Percentiles rank a stretch among this genome's conserved stretches.
phyloP scores from a whole-genome alignment of 2,888 invertebrate species.

The Meloe dianella region DNA sequence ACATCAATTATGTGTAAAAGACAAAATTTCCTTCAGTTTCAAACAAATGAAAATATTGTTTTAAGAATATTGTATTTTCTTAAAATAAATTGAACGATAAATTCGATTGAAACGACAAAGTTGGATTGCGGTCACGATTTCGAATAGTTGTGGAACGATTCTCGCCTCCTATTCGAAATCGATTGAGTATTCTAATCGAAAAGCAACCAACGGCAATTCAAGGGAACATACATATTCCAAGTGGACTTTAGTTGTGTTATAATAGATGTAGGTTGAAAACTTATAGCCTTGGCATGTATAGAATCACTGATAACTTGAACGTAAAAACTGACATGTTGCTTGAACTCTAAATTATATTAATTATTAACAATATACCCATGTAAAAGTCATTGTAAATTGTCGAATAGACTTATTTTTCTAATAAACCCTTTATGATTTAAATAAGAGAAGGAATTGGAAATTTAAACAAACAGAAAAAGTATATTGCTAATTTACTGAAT shows the following conservation, averaged over 20 bases:
- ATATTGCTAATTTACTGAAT: not conserved
- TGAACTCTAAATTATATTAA: not conserved
- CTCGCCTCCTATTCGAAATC: slow-evolving; percentile 23
- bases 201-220: slow-evolving; percentile 26
- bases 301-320: not conserved
- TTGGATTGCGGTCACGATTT: slow-evolving; percentile 3
- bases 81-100: not conserved
- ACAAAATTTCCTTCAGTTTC: not conserved
- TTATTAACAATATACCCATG: not conserved
- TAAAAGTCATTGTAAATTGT: not conserved
- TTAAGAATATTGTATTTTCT: not conserved
- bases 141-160: not conserved
- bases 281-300: not conserved
- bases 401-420: not conserved
- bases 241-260: not conserved
- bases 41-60: not conserved
- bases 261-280: not conserved
- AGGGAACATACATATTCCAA: not conserved
- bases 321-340: not conserved
- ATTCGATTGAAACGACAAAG: not conserved
- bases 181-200: slow-evolving; percentile 38
- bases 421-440: not conserved
- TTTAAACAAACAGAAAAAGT: not conserved
- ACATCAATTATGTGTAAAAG: not conserved
- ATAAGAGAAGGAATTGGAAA: not conserved